Conservation (phyloP, 1,140 invertebrate genomes). For the Plodia interpunctella region DNA sequence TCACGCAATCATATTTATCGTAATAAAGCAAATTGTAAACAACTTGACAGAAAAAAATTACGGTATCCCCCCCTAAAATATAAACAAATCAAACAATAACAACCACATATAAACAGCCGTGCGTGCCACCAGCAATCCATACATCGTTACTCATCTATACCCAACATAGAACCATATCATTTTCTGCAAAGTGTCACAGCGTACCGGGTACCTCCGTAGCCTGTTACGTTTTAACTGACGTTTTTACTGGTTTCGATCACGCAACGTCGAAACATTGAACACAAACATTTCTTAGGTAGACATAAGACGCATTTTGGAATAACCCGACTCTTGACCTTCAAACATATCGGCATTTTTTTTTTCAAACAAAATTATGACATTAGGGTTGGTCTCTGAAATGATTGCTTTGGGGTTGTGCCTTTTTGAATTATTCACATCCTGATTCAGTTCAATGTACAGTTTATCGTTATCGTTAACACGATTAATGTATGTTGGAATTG, state of each 20-base stretch:
- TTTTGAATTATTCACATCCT: not conserved
- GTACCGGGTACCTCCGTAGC: slow-evolving; percentile 2
- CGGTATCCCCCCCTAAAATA: too few species aligned
- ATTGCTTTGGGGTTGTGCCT: not conserved
- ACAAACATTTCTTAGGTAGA: not conserved
- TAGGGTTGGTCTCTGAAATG: slow-evolving; percentile 6
- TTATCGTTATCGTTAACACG: not conserved
- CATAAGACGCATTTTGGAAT: slow-evolving; percentile 5
- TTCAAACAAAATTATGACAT: slow-evolving; percentile 9
- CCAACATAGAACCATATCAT: slow-evolving; percentile 1
- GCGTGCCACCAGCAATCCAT: not conserved
- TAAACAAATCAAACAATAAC: too few species aligned
- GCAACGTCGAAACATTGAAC: slow-evolving; percentile 5
- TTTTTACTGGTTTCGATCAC: not conserved
- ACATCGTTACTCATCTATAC: slow-evolving; percentile 7
- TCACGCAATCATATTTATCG: too few species aligned
- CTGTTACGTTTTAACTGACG: slow-evolving; percentile 10
- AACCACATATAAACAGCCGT: not conserved
- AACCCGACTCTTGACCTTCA: not conserved
- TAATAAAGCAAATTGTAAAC: too few species aligned
- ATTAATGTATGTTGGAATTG: too few species aligned
- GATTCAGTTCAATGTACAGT: slow-evolving; percentile 2
- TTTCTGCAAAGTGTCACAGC: slow-evolving; percentile 10
- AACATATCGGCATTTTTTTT: slow-evolving; percentile 9
- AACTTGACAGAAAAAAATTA: too few species aligned